phyloP scores from a whole-genome alignment of 2,888 invertebrate genomes.

The Pherbina coryleti region DNA sequence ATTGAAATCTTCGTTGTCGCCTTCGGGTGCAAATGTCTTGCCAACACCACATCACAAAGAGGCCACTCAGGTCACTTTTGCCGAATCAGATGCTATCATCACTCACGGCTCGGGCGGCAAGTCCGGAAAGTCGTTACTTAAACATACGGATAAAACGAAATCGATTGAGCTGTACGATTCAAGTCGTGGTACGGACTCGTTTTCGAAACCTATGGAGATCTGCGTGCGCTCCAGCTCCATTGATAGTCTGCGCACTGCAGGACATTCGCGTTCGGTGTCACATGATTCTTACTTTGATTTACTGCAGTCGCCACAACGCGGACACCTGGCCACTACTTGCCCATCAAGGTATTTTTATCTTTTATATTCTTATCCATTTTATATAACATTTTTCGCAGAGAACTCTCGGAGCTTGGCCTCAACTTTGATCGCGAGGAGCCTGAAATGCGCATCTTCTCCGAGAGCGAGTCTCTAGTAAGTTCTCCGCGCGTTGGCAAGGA shows the following conservation, averaged over 20 bases:
- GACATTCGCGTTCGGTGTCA: conserved; percentile 80
- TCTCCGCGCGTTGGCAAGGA: conserved; percentile 72
- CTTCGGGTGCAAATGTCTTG: conserved; percentile 29
- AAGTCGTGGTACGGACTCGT: conserved; percentile 48
- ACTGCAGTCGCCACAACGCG: conserved; percentile 69
- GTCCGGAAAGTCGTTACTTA: conserved; percentile 54
- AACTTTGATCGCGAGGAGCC: conserved; percentile 88
- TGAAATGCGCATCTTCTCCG: conserved; percentile 90
- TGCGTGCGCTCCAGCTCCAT: conserved; percentile 69
- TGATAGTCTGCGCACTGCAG: conserved; percentile 68
- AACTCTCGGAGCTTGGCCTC: conserved; percentile 86
- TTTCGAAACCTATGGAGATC: conserved; percentile 65
- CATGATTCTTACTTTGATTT: conserved; percentile 93
- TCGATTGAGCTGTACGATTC: conserved; percentile 68
- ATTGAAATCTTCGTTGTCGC: conserved; percentile 39
- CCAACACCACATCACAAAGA: conserved; percentile 51
- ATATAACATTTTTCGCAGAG: conserved; percentile 60
- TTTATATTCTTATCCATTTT: background rate
- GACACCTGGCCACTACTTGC: conserved; percentile 66
- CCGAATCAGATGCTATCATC: conserved; percentile 58
- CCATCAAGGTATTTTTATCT: conserved; percentile 65
- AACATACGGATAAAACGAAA: conserved; percentile 64
- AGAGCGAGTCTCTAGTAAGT: conserved; percentile 80
- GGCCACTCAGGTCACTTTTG: conserved; percentile 63
- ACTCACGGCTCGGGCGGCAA: conserved; percentile 55